Conservation (phyloP, 2,113 vertebrate species). For the Lagenorhynchus albirostris region DNA sequence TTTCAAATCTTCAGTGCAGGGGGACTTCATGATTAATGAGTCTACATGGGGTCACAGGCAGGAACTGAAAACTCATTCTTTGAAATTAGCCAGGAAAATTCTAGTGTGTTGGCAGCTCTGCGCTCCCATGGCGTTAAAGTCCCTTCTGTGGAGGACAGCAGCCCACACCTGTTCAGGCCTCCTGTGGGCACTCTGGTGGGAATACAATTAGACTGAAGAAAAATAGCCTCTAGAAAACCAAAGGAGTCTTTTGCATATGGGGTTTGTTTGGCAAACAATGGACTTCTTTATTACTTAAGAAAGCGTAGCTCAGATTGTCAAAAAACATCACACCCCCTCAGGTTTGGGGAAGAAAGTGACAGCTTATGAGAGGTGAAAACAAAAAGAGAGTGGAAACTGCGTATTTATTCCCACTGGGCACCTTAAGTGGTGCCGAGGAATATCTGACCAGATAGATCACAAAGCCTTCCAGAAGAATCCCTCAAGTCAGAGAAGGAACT, state of each 20-base stretch:
- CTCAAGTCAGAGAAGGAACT: conserved; percentile 66
- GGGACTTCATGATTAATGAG: conserved; percentile 76
- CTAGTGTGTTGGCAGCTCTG: conserved; percentile 51
- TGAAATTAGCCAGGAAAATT: conserved; percentile 77
- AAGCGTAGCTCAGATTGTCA: conserved; percentile 79
- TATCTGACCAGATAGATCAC: conserved; percentile 20
- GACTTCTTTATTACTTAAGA: conserved; percentile 73
- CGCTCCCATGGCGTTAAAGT: not conserved
- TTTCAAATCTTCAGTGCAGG: conserved; percentile 67
- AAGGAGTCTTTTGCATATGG: conserved; percentile 78
- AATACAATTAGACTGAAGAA: conserved; percentile 73
- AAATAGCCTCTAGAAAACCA: conserved; percentile 71
- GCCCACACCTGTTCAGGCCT: conserved; percentile 60
- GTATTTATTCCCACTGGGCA: not conserved
- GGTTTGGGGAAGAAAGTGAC: conserved; percentile 67
- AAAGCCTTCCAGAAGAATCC: conserved; percentile 57
- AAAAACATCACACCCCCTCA: conserved; percentile 81
- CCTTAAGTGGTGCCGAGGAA: conserved; percentile 10
- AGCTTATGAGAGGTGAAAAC: conserved; percentile 53
- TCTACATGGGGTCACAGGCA: conserved; percentile 58
- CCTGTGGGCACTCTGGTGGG: conserved; percentile 58
- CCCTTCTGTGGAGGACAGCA: conserved; percentile 61
- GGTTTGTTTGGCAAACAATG: conserved; percentile 77
- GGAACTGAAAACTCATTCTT: conserved; percentile 77
- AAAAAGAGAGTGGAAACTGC: conserved; percentile 52